Percentiles rank a stretch among this genome's conserved stretches.
These are phyloP conservation scores for Kryphioiulus occultus DNA, from an alignment of 2,888 invertebrate genomes.

Conservation along the genomic window DNA sequence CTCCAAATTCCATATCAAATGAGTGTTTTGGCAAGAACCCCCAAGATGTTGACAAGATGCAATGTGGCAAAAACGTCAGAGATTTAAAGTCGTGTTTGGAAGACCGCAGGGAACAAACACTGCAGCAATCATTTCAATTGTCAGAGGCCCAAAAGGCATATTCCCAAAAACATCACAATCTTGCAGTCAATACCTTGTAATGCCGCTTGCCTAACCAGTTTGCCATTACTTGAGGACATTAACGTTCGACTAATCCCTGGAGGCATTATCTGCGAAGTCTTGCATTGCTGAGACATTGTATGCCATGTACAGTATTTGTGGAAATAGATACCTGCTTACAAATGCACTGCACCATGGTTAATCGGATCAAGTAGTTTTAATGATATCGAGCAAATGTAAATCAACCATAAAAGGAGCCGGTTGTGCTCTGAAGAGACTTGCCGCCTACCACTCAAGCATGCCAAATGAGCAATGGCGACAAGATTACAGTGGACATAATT, in stretches of 20 bases:
- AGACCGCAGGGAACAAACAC: neutral
- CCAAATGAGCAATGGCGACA: neutral
- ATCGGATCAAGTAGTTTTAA: constrained; percentile 5
- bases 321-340: neutral
- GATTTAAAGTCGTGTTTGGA: neutral
- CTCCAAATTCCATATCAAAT: too few species aligned
- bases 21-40: too few species aligned
- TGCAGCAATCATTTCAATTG: neutral
- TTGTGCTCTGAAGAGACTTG: too few species aligned
- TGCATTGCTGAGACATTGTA: neutral
- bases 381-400: neutral
- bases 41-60: too few species aligned
- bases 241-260: neutral
- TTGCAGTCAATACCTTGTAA: neutral
- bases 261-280: neutral
- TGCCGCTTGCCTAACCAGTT: neutral
- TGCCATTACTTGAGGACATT: neutral
- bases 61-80: neutral
- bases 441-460: neutral
- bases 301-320: neutral
- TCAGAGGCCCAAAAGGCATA: neutral
- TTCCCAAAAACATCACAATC: neutral
- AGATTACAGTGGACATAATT: neutral
- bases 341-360: neutral
- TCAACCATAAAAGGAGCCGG: neutral